phyloP scores from a whole-genome alignment of 2,888 invertebrate species.

The Sminthurides aquaticus region DNA sequence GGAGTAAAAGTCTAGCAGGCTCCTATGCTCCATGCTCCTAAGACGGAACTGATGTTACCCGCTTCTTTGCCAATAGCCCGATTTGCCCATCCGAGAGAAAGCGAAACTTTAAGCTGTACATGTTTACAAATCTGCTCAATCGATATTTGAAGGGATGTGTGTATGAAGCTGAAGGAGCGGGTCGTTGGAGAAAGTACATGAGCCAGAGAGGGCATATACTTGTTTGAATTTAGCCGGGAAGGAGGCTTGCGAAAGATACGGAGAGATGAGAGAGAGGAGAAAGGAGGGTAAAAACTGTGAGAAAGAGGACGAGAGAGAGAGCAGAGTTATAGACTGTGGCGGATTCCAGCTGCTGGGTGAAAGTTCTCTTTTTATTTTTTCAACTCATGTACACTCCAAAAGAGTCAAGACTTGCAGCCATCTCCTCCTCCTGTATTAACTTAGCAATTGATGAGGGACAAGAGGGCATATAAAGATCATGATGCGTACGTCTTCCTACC shows the following conservation, averaged over 20 bases:
- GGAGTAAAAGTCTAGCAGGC: no score
- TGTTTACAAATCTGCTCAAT: background rate
- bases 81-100: background rate
- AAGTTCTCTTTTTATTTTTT: background rate
- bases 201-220: background rate
- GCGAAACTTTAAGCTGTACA: background rate
- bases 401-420: background rate
- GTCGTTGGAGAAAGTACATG: background rate
- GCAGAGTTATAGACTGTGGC: background rate
- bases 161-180: background rate
- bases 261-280: background rate
- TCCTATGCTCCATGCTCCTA: no score
- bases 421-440: background rate
- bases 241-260: no score
- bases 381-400: background rate
- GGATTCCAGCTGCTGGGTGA: background rate
- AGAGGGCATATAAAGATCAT: no score
- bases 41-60: no score
- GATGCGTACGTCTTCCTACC: no score
- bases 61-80: background rate
- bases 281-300: background rate
- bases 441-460: background rate
- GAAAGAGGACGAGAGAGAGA: background rate
- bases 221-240: background rate
- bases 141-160: background rate